phyloP scores from a whole-genome alignment of 2,797 vertebrate genomes.

The Chanos chanos region DNA sequence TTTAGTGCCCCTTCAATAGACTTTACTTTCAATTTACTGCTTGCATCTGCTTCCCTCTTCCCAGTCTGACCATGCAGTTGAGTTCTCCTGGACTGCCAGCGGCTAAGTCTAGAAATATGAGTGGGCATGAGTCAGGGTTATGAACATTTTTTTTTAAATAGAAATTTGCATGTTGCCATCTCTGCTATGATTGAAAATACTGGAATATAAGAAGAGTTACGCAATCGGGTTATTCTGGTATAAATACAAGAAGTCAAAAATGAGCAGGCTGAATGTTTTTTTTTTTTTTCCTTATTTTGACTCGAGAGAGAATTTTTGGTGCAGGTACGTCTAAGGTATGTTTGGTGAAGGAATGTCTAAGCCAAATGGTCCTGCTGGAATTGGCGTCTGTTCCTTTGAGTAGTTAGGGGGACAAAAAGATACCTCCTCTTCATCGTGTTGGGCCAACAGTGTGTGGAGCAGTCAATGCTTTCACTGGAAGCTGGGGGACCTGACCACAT shows the following conservation, averaged over 20 bases:
- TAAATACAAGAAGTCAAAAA: no score
- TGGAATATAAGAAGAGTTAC: no score
- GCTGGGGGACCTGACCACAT: slow-evolving; percentile 63
- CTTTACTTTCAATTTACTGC: slow-evolving; percentile 70
- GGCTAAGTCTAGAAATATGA: no score
- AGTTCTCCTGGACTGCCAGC: slow-evolving; percentile 53
- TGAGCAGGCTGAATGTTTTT: no score
- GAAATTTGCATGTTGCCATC: no score
- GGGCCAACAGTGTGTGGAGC: slow-evolving; percentile 63
- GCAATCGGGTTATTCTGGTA: no score
- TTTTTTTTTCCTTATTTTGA: no score
- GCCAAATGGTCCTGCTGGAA: slow-evolving; percentile 63
- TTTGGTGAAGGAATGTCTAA: no score
- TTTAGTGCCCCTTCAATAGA: slow-evolving; percentile 63
- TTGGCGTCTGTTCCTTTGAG: slow-evolving; percentile 49
- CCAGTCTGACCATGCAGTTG: slow-evolving; percentile 15
- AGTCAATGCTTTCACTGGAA: slow-evolving; percentile 68
- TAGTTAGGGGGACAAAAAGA: slow-evolving; percentile 38
- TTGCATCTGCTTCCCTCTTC: slow-evolving; percentile 65
- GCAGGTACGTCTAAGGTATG: no score
- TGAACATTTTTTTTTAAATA: background rate
- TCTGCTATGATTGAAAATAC: no score
- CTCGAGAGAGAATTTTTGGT: no score
- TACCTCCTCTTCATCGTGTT: slow-evolving; percentile 58
- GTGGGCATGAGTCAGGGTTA: slow-evolving; percentile 37